A percentile compares a stretch with the other conserved stretches of the same genome.
Evolutionary conservation across 2,888 invertebrate genomes (phyloP).

Genomic region (Stomorhina lunata): DNA sequence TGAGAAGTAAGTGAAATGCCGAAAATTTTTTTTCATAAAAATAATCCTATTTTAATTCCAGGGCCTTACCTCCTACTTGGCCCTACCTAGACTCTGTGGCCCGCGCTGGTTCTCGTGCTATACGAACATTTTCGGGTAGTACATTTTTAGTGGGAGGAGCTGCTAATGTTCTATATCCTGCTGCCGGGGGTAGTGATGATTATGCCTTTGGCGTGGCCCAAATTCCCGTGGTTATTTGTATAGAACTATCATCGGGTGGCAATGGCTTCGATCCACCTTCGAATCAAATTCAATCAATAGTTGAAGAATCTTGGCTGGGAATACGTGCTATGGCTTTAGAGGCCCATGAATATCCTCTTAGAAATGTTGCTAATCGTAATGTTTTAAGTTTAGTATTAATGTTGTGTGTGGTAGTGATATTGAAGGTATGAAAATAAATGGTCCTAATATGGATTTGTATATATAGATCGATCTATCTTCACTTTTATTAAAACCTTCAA

Average conservation of each 20-base stretch:
- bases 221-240: conserved; percentile 83
- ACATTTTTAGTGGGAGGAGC: conserved; percentile 79
- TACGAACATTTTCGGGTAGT: conserved; percentile 74
- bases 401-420: not conserved
- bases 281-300: conserved; percentile 81
- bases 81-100: conserved; percentile 78
- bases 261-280: conserved; percentile 83
- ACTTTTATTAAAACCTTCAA: too few relatives aligned
- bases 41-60: conserved; percentile 83
- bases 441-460: too few relatives aligned
- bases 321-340: conserved; percentile 76
- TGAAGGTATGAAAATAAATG: not conserved
- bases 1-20: conserved; percentile 80
- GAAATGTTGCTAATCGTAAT: not conserved
- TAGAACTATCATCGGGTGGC: conserved; percentile 83
- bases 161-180: conserved; percentile 80
- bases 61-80: conserved; percentile 79
- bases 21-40: too few relatives aligned
- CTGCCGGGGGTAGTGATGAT: conserved; percentile 84
- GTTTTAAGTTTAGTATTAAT: not conserved
- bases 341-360: conserved; percentile 59
- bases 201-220: conserved; percentile 83
- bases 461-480: too few relatives aligned
- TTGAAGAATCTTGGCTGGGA: conserved; percentile 82
- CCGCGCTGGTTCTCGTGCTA: conserved; percentile 77